Conservation (phyloP, 2,888 invertebrate genomes). For the Stramonita haemastoma region DNA sequence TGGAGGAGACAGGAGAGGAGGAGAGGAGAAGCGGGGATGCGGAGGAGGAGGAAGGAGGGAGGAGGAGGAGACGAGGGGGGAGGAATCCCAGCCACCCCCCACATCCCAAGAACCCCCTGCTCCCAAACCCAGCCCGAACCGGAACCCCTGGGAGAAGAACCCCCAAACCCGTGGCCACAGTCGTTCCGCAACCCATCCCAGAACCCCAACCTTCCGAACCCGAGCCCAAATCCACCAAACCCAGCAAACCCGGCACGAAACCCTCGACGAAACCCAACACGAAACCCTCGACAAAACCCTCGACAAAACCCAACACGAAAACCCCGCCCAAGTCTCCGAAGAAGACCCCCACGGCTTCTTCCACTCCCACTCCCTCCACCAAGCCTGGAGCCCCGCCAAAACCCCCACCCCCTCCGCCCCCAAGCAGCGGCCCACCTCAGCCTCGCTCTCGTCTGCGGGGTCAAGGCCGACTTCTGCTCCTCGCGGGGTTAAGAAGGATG, state of each 20-base stretch:
- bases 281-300: neutral
- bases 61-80: neutral
- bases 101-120: neutral
- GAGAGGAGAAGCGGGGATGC: neutral
- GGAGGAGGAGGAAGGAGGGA: neutral
- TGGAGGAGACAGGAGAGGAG: neutral
- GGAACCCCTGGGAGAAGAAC: neutral
- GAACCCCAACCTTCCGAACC: neutral
- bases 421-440: neutral
- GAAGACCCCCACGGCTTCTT: neutral
- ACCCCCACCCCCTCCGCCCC: neutral
- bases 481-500: constrained; percentile 33
- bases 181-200: constrained; percentile 18
- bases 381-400: constrained; percentile 36
- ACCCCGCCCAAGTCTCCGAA: constrained; percentile 31
- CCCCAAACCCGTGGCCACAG: neutral
- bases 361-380: neutral
- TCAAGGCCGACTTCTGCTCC: constrained; percentile 31
- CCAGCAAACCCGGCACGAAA: neutral
- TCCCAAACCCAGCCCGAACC: neutral
- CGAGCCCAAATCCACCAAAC: neutral
- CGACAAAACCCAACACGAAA: neutral
- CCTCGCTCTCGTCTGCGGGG: neutral
- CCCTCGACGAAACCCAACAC: neutral
- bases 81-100: neutral